Evolutionary conservation across 2,797 vertebrate genomes (phyloP).

Genomic region (Smutsia gigantea): DNA sequence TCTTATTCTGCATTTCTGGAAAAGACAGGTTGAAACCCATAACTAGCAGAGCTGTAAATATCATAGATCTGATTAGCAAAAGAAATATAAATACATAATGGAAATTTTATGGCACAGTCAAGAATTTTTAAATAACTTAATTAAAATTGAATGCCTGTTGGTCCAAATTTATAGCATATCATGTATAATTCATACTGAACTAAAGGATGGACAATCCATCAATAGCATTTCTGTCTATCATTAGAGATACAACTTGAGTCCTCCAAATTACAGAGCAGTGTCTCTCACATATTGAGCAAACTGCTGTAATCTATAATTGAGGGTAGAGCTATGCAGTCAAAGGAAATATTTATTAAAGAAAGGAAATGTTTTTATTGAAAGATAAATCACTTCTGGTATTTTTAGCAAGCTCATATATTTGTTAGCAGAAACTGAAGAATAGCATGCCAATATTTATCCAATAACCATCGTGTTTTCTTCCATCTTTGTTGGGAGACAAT

Average conservation of each 20-base stretch:
- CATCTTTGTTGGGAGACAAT: neutral
- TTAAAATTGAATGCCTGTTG: neutral
- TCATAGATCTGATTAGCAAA: neutral
- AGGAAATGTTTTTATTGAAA: neutral
- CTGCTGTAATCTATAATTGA: neutral
- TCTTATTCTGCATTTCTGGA: neutral
- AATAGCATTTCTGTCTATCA: neutral
- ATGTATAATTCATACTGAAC: neutral
- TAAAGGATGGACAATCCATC: neutral
- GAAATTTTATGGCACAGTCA: neutral
- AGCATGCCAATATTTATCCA: neutral
- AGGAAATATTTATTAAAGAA: conserved; percentile 1
- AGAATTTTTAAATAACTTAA: neutral
- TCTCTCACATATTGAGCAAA: conserved; percentile 10
- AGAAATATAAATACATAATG: neutral
- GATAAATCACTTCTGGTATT: conserved; percentile 26
- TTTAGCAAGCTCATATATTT: neutral
- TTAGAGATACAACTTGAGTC: neutral
- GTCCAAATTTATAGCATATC: neutral
- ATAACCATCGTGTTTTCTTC: neutral
- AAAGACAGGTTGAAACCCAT: neutral
- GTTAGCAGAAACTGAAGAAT: conserved; percentile 8
- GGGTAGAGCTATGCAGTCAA: neutral
- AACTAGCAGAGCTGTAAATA: neutral
- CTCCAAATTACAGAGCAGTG: neutral